A percentile compares a stretch with the other conserved stretches of the same genome.
Conservation (phyloP, 2,797 vertebrate genomes). For the Diplodus sargus region DNA sequence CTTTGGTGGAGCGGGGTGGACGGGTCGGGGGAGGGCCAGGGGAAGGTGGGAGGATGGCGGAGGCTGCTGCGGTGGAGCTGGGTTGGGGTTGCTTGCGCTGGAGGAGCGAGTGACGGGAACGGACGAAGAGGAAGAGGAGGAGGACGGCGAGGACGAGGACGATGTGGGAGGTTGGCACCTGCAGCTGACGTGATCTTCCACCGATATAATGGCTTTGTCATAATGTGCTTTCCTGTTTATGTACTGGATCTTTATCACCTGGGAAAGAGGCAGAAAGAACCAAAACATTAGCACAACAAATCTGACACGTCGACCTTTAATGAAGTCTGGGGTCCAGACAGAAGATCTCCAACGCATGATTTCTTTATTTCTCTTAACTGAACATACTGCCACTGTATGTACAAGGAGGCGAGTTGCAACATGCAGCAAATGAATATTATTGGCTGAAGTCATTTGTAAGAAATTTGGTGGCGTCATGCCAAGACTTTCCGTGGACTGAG, state of each 20-base stretch:
- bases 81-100: constrained; percentile 55
- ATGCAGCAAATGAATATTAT: constrained; percentile 1
- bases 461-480: constrained; percentile 20
- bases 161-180: constrained; percentile 83
- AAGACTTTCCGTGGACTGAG: neutral
- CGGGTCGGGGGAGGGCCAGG: constrained; percentile 20
- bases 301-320: neutral
- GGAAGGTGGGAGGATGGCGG: constrained; percentile 46
- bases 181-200: constrained; percentile 94
- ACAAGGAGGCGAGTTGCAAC: neutral
- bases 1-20: constrained; percentile 65
- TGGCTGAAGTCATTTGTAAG: neutral
- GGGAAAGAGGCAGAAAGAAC: constrained; percentile 29
- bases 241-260: constrained; percentile 93
- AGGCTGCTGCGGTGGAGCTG: constrained; percentile 48
- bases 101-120: constrained; percentile 48
- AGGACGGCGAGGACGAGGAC: constrained; percentile 8
- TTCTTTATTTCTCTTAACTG: neutral
- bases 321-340: neutral
- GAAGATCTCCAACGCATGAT: neutral
- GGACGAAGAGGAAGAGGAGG: constrained; percentile 49
- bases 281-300: neutral
- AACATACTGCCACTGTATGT: neutral
- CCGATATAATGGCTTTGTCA: constrained; percentile 88
- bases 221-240: constrained; percentile 83